A percentile compares a stretch with the other conserved stretches of the same genome.
These are phyloP conservation scores for Neotragus pygmaeus DNA, from an alignment of 2,113 vertebrate genomes.

Conservation along the genomic window DNA sequence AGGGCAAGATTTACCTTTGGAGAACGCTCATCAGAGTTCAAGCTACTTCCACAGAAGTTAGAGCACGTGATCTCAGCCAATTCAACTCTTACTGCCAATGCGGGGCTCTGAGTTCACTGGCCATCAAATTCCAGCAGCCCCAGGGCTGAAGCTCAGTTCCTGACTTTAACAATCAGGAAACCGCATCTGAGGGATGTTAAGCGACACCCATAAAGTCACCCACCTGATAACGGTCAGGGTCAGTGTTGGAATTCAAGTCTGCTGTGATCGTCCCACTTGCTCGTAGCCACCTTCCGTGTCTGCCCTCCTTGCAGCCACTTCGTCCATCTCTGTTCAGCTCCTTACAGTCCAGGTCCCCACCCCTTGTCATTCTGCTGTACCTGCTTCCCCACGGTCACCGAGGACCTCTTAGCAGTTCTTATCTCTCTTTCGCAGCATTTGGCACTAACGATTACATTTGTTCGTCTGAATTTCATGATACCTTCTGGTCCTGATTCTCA, in stretches of 20 bases:
- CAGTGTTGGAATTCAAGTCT: background rate
- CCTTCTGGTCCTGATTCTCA: background rate
- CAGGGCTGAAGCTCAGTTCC: background rate
- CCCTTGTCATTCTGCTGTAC: rapidly evolving
- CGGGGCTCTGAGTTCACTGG: background rate
- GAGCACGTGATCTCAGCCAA: background rate
- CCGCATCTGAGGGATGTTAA: background rate
- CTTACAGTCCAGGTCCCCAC: background rate
- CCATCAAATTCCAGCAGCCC: background rate
- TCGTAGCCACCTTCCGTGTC: background rate
- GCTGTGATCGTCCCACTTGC: rapidly evolving
- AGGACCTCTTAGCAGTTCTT: background rate
- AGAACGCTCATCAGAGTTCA: background rate
- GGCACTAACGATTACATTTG: background rate
- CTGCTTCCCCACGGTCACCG: background rate
- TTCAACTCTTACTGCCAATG: background rate
- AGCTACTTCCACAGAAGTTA: background rate
- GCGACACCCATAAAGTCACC: background rate
- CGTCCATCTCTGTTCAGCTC: background rate
- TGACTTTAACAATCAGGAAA: background rate
- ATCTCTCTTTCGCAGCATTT: background rate
- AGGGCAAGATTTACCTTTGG: background rate
- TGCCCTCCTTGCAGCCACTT: background rate
- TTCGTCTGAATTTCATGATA: background rate
- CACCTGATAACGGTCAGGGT: background rate